Evolutionary conservation across 2,797 vertebrate genomes (phyloP), one percentile per base, ranked within the genome.

Genomic region (Cygnus olor): DNA sequence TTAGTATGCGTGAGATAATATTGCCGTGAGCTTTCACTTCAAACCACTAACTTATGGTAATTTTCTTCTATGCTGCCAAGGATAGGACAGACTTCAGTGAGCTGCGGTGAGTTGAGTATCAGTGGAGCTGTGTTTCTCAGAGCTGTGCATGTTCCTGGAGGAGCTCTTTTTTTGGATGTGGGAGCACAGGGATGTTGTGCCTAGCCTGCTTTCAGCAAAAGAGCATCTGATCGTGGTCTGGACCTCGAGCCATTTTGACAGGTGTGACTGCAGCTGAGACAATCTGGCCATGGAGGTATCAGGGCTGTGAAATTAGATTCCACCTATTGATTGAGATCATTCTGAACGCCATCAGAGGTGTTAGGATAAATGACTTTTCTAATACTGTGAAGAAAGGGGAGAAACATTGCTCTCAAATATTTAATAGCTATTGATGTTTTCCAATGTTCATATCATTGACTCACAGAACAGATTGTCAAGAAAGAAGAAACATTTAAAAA

Each of bases 291-390:
- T n/a, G 38, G 45, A 69, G 32, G 47, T 42, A 73, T 72, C 34
- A 71, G n/a, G 30, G 11, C n/a, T 70, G 47, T 77, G 89, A 93
- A 94, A 95, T 87, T 60, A 82, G 58, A 85, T 89, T 92, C 32
- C 61, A 22, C 4, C 27, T 85, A 72, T 73, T 89, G 69, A 90
- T 24, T 93, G 71, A 77, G 27, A 78, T 86, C 40, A 38, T 72
- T 86, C 58, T 77, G 74, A 84, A 47, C 76, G 80, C 51, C 42
- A 84, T 24, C 47, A 80, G 44, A 18, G 78, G 10, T 53, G 80
- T 88, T 89, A 93, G 71, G 68, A 85, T 68, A 90, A 92, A 94
- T 60, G 21, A 68, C 34, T 89, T 85, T 49, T 70, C 40, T 77
- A 73, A 70, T n/a, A 34, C 34, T 9, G 12, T 49, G n/a, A 79